Base-by-base conservation (phyloP, 2,888 invertebrate genomes). In the Megamerina dolium region DNA sequence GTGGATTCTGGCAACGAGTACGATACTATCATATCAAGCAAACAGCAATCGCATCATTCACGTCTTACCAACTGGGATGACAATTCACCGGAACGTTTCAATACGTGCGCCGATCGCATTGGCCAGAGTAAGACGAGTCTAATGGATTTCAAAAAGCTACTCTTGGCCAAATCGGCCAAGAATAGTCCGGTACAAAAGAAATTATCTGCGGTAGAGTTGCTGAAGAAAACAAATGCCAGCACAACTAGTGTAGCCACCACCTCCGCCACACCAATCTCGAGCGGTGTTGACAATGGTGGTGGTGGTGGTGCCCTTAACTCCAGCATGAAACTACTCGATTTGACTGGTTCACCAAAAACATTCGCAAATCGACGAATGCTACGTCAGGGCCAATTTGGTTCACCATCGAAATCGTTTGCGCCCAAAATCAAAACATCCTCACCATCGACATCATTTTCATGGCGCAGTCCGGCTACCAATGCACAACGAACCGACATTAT, bases 81-180 rank as follows among this genome's bases (percentile, higher is more conserved):
- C 16, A 58, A 61, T 21, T 58, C 63, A 3, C 66, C 72, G 48
- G 59, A 67, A 63, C 64, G 56, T 44, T 69, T 46, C 60, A 74
- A 61, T 54, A 78, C 77, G 18, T 83, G 82, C 55, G 80, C 79
- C 5, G 82, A 83, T 65, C 75, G 82, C 50, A 77, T 79, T 56
- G 81, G 80, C 1, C 68, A 79, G 2, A 79, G 82, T 45, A 83
- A 86, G 60, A 90, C 88, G 0, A 87, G 87, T 2, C 76, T 89
- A 48, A 75, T 86, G 61, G 89, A 90, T 70, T 91, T 91, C 65
- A 91, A 91, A 65, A 82, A 83, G 59, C 73, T 89, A 12, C 73
- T 89, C 18, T 73, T 89, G 26, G 83, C 87, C 58, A 87, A 87
- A 57, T 85, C 85, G 55, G 80, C 81, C 2, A 83, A 82, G 63